A percentile compares a stretch with the other conserved stretches of the same genome.
Conservation (phyloP, 2,797 vertebrate genomes). For the Heliangelus exortis region DNA sequence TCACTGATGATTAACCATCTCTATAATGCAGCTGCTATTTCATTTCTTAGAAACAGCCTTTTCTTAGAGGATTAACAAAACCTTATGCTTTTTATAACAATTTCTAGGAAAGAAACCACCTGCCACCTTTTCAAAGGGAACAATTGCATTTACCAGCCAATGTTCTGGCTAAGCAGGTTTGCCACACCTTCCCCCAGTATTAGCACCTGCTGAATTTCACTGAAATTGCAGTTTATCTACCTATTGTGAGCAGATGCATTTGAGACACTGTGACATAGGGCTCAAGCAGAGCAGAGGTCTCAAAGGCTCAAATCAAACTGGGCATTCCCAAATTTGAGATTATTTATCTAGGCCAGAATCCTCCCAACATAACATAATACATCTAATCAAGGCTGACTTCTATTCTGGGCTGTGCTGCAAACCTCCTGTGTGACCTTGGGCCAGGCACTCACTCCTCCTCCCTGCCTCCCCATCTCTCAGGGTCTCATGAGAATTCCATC, state of each 20-base stretch:
- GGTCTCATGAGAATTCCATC: constrained; percentile 29
- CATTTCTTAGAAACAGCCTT: not conserved
- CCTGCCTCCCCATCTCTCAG: not conserved
- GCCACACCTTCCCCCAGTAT: not conserved
- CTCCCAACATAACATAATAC: constrained; percentile 34
- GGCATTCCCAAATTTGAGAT: constrained; percentile 20
- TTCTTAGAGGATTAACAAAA: not conserved
- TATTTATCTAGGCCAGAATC: constrained; percentile 18
- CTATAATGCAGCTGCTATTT: not conserved
- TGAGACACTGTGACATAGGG: not conserved
- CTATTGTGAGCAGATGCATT: not conserved
- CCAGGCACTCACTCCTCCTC: constrained; percentile 3
- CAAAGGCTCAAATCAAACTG: not conserved
- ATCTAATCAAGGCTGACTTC: constrained; percentile 40
- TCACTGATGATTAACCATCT: not conserved
- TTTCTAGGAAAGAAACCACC: not conserved
- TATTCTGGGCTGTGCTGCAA: constrained; percentile 20
- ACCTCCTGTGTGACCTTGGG: constrained; percentile 53
- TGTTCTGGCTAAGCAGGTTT: not conserved
- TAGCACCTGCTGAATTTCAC: not conserved
- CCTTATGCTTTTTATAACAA: not conserved
- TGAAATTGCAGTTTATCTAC: not conserved
- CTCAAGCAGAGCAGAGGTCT: not conserved
- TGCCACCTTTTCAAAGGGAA: not conserved
- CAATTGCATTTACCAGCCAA: not conserved